These are phyloP conservation scores for Etheostoma nigrum DNA, from an alignment of 2,797 vertebrate genomes.

Conservation along the genomic window DNA sequence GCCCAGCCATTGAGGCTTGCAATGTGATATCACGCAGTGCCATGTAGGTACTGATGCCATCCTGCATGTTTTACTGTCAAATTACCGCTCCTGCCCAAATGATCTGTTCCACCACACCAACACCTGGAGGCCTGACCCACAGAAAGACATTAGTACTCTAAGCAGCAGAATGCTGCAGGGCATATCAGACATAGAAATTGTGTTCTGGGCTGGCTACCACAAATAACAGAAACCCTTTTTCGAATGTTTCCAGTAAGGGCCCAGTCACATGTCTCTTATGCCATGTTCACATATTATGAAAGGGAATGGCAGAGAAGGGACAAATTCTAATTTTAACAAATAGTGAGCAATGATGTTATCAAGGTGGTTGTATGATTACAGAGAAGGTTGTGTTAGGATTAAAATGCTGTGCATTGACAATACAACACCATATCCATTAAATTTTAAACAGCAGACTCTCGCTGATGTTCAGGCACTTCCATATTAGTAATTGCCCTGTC, in stretches of 20 bases:
- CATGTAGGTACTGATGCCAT: slow-evolving; percentile 37
- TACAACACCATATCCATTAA: background rate
- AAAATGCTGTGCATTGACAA: background rate
- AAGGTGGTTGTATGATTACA: background rate
- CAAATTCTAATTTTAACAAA: background rate
- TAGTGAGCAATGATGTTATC: background rate
- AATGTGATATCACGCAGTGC: slow-evolving; percentile 28
- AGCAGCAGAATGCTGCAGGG: slow-evolving; percentile 4
- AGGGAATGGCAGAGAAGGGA: background rate
- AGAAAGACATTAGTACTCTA: slow-evolving; percentile 14
- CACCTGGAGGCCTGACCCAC: slow-evolving; percentile 34
- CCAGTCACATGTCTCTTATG: background rate
- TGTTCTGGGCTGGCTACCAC: slow-evolving; percentile 5
- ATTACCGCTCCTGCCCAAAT: slow-evolving; percentile 41
- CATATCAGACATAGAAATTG: slow-evolving; percentile 16
- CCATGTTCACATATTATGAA: background rate
- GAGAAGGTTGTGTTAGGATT: background rate
- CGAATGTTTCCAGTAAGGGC: background rate
- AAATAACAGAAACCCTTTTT: slow-evolving; percentile 13
- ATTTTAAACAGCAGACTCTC: no score
- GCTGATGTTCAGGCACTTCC: background rate
- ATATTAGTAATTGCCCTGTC: background rate
- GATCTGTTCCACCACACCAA: slow-evolving; percentile 21
- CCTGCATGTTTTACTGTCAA: slow-evolving; percentile 54
- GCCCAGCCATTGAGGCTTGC: slow-evolving; percentile 22